Conservation (phyloP, 2,113 vertebrate species). For the Lipophrys pholis region DNA sequence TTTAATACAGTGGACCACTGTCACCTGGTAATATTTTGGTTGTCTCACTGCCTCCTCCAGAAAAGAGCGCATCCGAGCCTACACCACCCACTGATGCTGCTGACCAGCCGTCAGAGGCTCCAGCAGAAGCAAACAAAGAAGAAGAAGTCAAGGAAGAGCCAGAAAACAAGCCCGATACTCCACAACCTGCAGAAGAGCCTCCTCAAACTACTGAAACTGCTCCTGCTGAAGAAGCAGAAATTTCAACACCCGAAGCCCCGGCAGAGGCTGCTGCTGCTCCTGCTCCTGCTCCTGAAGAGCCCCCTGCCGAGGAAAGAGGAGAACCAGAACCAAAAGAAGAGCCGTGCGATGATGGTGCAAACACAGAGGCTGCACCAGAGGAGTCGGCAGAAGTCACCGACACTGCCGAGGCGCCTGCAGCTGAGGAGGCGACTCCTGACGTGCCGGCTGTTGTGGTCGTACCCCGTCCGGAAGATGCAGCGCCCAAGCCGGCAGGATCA, state of each 20-base stretch:
- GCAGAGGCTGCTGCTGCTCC: background rate
- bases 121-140: slow-evolving; percentile 35
- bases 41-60: slow-evolving; percentile 11
- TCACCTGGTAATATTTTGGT: background rate
- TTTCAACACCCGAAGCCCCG: too few species aligned
- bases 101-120: slow-evolving; percentile 29
- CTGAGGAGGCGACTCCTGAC: too few species aligned
- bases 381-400: too few species aligned
- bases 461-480: slow-evolving; percentile 12
- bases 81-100: slow-evolving; percentile 2
- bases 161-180: slow-evolving; percentile 10
- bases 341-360: too few species aligned
- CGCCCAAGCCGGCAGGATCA: slow-evolving; percentile 4
- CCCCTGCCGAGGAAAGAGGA: too few species aligned
- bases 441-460: background rate
- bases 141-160: slow-evolving; percentile 45
- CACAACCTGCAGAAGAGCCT: slow-evolving; percentile 29
- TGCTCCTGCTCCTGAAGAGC: background rate
- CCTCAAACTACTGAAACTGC: slow-evolving; percentile 10
- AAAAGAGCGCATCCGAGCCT: slow-evolving; percentile 37
- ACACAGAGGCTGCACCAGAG: too few species aligned
- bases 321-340: too few species aligned
- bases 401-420: too few species aligned
- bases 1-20: too few species aligned
- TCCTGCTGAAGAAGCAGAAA: slow-evolving; percentile 5